Base-by-base conservation (phyloP, 2,113 vertebrate genomes). In the Turnix velox region DNA sequence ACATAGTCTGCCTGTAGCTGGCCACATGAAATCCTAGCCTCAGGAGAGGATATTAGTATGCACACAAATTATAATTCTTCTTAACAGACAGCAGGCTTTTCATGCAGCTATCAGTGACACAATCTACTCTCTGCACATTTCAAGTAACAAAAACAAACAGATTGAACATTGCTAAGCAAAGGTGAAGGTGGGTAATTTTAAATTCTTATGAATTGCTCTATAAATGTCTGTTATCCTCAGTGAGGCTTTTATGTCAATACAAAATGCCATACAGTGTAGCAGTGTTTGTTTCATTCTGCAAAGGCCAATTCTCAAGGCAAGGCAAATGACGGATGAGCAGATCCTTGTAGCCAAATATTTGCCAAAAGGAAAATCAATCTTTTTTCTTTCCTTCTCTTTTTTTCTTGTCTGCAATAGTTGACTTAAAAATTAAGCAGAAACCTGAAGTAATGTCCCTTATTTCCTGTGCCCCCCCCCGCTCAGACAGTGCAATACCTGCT, bases 221-320 rank as follows among this genome's bases (percentile, higher is more conserved):
- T 90, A 94, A 95, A 92, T 87, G 77, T 87, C 89, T 94, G 83
- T 84, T 92, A 90, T 51, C 89, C 87, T 95, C 84, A 82, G 84
- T 3, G 20, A 95, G 80, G 71, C 51, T 96, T 67, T 82, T 89
- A 61, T 89, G 91, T 87, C 86, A 74, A 88, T 46, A 88, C 42
- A 57, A 90, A 95, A 94, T 96, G 93, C 72, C 73, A 85, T 82
- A 79, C 18, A 8, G 72, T 80, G 74, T 88, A 84, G 52, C 88
- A 79, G 54, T 74, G 71, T 46, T 86, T 91, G 88, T 84, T 96
- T 90, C 61, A 0, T 37, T 84, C 92, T 87, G 83, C 74, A 91
- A 95, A 96, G 83, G 92, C 75, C 73, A 92, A 35, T 89, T 87
- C 83, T 94, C 67, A 79, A 84, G 46, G 59, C 90, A 92, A 95